phyloP scores from a whole-genome alignment of 2,888 invertebrate species.

The Aphelenchoides bicaudatus region DNA sequence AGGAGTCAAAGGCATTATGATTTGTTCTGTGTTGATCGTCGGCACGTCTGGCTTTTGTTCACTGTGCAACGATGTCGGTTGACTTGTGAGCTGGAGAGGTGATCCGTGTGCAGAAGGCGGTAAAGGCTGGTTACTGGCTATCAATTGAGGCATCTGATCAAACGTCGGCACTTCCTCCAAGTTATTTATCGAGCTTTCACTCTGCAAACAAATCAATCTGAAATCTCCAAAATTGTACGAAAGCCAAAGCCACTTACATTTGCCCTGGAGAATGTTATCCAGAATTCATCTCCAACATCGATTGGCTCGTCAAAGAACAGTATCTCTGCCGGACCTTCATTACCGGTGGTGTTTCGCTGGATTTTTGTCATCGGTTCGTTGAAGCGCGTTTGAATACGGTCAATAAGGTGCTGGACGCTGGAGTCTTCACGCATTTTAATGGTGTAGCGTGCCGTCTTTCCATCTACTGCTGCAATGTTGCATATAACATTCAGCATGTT shows the following conservation, averaged over 20 bases:
- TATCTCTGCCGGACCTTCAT: slow-evolving; percentile 7
- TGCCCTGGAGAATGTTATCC: background rate
- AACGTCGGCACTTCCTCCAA: background rate
- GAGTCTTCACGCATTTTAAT: slow-evolving; percentile 6
- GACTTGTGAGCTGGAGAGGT: background rate
- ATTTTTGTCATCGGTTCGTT: background rate
- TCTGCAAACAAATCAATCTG: slow-evolving; percentile 7
- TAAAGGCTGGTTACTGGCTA: too few relatives aligned
- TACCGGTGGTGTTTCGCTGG: background rate
- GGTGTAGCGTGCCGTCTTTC: slow-evolving; percentile 11
- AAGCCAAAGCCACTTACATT: slow-evolving; percentile 5
- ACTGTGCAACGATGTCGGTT: background rate
- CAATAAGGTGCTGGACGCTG: slow-evolving; percentile 15
- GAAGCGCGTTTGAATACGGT: slow-evolving; percentile 18
- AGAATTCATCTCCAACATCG: slow-evolving; percentile 14
- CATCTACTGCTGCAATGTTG: background rate
- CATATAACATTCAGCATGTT: slow-evolving; percentile 12
- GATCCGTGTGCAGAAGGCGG: too few relatives aligned
- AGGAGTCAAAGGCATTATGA: background rate
- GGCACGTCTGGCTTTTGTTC: too few relatives aligned
- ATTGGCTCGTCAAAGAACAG: slow-evolving; percentile 15
- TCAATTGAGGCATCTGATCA: slow-evolving; percentile 1
- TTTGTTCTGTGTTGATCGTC: background rate
- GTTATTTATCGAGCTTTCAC: background rate
- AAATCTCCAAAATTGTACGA: background rate